Evolutionary conservation across 2,113 vertebrate genomes (phyloP).

Genomic region (Pseudolaguvia tuberculata): DNA sequence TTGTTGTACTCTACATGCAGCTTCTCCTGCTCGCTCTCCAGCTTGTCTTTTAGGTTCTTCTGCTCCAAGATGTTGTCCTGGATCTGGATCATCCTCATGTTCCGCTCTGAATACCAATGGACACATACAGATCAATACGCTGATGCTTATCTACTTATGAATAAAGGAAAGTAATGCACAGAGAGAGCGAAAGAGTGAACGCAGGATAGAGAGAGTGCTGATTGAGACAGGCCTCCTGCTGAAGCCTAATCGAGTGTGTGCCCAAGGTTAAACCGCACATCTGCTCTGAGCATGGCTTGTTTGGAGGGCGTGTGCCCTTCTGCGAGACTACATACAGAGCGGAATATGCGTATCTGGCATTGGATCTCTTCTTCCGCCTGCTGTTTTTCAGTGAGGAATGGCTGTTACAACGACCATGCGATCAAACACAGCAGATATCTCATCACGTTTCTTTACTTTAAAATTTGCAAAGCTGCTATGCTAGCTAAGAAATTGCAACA

Average conservation of each 20-base stretch:
- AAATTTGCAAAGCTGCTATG: neutral
- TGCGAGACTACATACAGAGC: conserved; percentile 30
- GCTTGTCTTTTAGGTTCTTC: conserved; percentile 95
- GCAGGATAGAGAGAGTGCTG: conserved; percentile 40
- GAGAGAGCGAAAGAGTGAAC: conserved; percentile 2
- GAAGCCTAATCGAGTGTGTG: conserved; percentile 49
- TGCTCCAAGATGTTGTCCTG: conserved; percentile 98
- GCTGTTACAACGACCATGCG: conserved; percentile 1
- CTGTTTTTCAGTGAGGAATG: conserved; percentile 28
- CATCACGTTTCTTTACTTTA: conserved; percentile 8
- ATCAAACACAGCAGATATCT: neutral
- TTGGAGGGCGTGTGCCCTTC: conserved; percentile 39
- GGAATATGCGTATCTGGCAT: conserved; percentile 33
- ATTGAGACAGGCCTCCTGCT: conserved; percentile 47
- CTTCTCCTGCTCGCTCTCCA: conserved; percentile 95
- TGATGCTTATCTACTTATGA: conserved; percentile 57
- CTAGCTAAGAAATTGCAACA: neutral
- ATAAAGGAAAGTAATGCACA: conserved; percentile 19
- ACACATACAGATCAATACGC: conserved; percentile 59
- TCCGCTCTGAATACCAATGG: conserved; percentile 80
- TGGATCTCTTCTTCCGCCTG: conserved; percentile 21
- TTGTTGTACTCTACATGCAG: conserved; percentile 97
- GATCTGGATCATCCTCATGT: conserved; percentile 99
- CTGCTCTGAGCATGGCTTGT: conserved; percentile 48
- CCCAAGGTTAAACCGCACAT: conserved; percentile 59